Conservation (phyloP, 2,797 vertebrate species). For the Ptychadena robeensis region DNA sequence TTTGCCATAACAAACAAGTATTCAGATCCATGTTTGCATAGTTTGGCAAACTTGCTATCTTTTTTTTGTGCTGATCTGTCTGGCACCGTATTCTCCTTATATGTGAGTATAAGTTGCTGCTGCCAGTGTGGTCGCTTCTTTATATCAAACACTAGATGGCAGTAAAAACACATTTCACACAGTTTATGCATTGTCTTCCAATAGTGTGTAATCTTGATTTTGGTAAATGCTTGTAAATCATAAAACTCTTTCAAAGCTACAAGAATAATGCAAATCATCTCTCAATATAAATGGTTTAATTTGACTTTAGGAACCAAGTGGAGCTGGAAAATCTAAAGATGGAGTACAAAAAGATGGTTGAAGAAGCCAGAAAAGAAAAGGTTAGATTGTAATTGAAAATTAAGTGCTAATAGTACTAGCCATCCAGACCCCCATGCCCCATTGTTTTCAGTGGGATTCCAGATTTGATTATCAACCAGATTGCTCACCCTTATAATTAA, state of each 20-base stretch:
- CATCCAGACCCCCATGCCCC: background rate
- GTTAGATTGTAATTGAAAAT: constrained; percentile 69
- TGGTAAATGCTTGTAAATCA: background rate
- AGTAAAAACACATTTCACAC: background rate
- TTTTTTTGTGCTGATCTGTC: no score
- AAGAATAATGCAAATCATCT: background rate
- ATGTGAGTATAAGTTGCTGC: no score
- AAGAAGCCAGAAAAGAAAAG: constrained; percentile 95
- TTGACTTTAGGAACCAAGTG: constrained; percentile 80
- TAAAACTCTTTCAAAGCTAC: background rate
- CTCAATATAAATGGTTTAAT: background rate
- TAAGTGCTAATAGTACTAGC: background rate
- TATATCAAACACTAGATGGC: constrained; percentile 11
- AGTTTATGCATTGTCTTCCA: no score
- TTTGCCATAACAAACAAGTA: no score
- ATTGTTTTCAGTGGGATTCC: no score
- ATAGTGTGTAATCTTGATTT: background rate
- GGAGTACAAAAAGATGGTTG: constrained; percentile 84
- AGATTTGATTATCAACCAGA: no score
- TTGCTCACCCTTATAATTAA: no score
- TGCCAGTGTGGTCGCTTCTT: no score
- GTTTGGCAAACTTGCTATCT: no score
- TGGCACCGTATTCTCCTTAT: no score
- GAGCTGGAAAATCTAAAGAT: constrained; percentile 90
- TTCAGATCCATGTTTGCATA: no score